A percentile compares a stretch with the other conserved stretches of the same genome.
Evolutionary conservation across 2,113 vertebrate species (phyloP).

Genomic region (Hepsetus odoe): DNA sequence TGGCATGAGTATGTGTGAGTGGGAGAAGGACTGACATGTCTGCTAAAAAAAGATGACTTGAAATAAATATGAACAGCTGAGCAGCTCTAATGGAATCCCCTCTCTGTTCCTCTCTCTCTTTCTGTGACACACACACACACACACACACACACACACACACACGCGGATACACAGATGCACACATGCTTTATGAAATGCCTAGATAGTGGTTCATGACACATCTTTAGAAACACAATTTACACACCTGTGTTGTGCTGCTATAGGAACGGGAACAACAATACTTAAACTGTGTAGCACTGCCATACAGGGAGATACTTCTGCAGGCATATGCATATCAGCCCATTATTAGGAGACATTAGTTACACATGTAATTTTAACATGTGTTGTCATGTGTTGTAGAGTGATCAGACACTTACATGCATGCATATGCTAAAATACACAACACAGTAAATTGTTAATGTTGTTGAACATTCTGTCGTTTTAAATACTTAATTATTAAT

Average conservation of each 20-base stretch:
- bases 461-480: too few species aligned
- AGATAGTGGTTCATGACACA: background rate
- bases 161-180: background rate
- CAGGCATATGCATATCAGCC: background rate
- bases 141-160: background rate
- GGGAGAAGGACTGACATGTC: constrained; percentile 17
- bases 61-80: constrained; percentile 51
- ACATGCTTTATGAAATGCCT: background rate
- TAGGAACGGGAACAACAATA: background rate
- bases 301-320: background rate
- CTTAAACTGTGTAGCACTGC: too few species aligned
- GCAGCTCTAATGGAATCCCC: constrained; percentile 2
- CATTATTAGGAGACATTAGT: too few species aligned
- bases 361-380: too few species aligned
- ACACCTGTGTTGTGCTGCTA: background rate
- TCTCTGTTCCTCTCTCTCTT: background rate
- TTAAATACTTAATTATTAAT: too few species aligned
- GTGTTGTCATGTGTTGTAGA: too few species aligned
- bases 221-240: constrained; percentile 25
- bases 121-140: background rate
- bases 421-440: too few species aligned
- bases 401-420: too few species aligned
- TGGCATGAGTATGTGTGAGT: background rate
- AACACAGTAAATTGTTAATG: too few species aligned
- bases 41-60: constrained; percentile 46